These are phyloP conservation scores for Rhinoraja longicauda DNA, from an alignment of 2,797 vertebrate genomes.

Conservation along the genomic window DNA sequence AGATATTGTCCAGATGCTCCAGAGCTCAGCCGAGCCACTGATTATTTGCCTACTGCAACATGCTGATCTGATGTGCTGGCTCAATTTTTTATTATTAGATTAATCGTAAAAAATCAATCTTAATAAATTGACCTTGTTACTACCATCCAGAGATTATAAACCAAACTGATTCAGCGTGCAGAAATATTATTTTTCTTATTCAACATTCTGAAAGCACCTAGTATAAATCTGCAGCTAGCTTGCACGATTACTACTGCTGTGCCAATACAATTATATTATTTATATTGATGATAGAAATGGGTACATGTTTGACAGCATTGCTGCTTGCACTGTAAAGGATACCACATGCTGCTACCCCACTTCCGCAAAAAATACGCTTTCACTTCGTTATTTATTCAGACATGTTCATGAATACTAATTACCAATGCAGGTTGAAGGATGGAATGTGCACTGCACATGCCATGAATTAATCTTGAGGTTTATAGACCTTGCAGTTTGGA, in stretches of 20 bases:
- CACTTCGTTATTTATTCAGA: slow-evolving; percentile 6
- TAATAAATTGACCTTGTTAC: background rate
- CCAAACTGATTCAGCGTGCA: background rate
- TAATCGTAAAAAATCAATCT: background rate
- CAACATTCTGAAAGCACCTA: background rate
- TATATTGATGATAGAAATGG: background rate
- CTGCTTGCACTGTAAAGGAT: background rate
- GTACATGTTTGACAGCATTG: slow-evolving; percentile 1
- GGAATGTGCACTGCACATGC: background rate
- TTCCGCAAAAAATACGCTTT: slow-evolving; percentile 1
- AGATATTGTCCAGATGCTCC: too few species aligned
- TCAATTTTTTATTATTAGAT: background rate
- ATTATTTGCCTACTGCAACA: background rate
- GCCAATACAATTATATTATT: background rate
- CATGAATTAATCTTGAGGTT: background rate
- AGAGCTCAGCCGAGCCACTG: too few species aligned
- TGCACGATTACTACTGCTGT: background rate
- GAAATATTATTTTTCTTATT: background rate
- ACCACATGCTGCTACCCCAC: background rate
- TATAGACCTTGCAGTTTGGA: background rate
- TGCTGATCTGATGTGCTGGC: background rate
- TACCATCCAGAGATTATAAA: background rate
- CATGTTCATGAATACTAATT: slow-evolving; percentile 19
- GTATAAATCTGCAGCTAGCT: background rate
- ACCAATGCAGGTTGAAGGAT: background rate